Base-by-base conservation (phyloP, 1,140 invertebrate genomes). In the Paralvinella palmiformis region DNA sequence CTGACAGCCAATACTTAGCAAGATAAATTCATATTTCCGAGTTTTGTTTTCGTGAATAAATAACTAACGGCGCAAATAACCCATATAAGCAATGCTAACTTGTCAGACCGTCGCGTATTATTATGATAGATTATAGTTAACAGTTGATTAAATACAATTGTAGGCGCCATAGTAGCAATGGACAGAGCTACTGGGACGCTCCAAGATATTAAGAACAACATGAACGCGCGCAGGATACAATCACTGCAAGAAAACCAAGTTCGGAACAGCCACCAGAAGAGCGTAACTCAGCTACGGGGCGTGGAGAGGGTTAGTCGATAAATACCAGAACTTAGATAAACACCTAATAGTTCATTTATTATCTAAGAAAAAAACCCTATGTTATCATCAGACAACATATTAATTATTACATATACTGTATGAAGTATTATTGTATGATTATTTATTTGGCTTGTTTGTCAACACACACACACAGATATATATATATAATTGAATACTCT, bases 161-260 rank as follows among this genome's bases (percentile, higher is more conserved):
- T 41, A 65, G 63, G 53, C 4, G 60, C 63, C 13, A 37, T 37
- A 10, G 3, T 10, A 35, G 29, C n/a, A 10, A 17, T 64, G n/a
- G 10, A 24, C 15, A 6, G 32, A 4, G 45, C 24, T 31, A 6
- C 15, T 20, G 5, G 15, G 24, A n/a, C 37, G 22, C 7, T 65
- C n/a, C 13, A 22, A 15, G 20, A 64, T 27, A 17, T 37, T n/a
- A 45, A 48, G 33, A 27, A 56, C 29, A 50, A 64, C 31, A 31
- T 65, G 6, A 37, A 31, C 4, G 59, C 15, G 4, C 24, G 15
- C 3, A 48, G 27, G n/a, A 22, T 65, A 6, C 5, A 64, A 24
- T 22, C 36, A 4, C 17, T 64, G 63, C 59, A 64, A 20, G 60
- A 65, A 50, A 64, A 41, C 24, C n/a, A 65, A 61, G 59, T 37